A percentile compares a stretch with the other conserved stretches of the same genome.
phyloP scores from a whole-genome alignment of 1,140 invertebrate genomes.

The Sycobia sp. region DNA sequence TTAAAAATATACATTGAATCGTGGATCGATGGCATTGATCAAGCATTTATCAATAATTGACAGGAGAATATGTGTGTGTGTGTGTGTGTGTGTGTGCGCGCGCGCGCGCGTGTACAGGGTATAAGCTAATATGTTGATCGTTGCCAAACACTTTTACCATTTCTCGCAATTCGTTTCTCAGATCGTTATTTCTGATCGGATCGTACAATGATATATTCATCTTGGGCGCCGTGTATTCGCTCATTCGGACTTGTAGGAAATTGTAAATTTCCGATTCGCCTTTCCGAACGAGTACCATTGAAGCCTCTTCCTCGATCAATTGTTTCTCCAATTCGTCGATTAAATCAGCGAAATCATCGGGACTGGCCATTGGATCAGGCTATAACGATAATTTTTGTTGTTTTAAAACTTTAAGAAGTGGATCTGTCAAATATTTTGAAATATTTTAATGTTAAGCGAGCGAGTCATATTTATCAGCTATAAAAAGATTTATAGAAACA shows the following conservation, averaged over 20 bases:
- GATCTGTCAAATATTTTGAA: not conserved
- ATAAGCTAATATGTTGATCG: too few species aligned
- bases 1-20: too few species aligned
- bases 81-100: not conserved
- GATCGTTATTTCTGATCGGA: constrained; percentile 63
- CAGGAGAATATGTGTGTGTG: too few species aligned
- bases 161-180: too few species aligned
- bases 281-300: constrained; percentile 55
- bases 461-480: too few species aligned
- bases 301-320: constrained; percentile 60
- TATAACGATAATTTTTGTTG: constrained; percentile 44
- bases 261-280: constrained; percentile 59
- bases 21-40: not conserved
- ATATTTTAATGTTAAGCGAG: too few species aligned
- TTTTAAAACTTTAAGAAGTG: too few species aligned
- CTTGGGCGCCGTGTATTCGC: constrained; percentile 58
- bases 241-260: constrained; percentile 56
- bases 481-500: too few species aligned
- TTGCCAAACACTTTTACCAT: too few species aligned
- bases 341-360: constrained; percentile 69
- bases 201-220: constrained; percentile 64
- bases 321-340: constrained; percentile 61
- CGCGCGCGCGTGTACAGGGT: too few species aligned
- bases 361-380: constrained; percentile 68
- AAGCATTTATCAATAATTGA: not conserved